phyloP scores from a whole-genome alignment of 2,888 invertebrate genomes.

The Agrotis ipsilon region DNA sequence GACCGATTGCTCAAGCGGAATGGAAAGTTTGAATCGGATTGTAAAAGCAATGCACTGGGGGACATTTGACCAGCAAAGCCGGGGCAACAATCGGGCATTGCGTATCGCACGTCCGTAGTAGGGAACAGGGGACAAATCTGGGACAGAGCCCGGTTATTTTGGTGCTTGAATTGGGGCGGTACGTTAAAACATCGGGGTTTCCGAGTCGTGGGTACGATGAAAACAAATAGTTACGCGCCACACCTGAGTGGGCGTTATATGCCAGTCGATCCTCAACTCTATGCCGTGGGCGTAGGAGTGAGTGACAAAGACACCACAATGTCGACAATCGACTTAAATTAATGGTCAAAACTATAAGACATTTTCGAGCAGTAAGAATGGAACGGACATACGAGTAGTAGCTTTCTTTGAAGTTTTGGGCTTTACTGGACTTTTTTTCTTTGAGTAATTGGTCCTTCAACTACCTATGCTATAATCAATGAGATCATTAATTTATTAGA shows the following conservation, averaged over 20 bases:
- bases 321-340: slow-evolving; percentile 69
- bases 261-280: slow-evolving; percentile 68
- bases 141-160: slow-evolving; percentile 86
- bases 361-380: slow-evolving; percentile 61
- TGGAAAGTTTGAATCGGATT: slow-evolving; percentile 53
- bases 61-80: slow-evolving; percentile 51
- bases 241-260: slow-evolving; percentile 79
- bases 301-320: slow-evolving; percentile 61
- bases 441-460: slow-evolving; percentile 21
- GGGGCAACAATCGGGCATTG: slow-evolving; percentile 65
- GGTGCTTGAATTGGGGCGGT: slow-evolving; percentile 86
- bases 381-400: slow-evolving; percentile 53
- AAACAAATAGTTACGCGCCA: slow-evolving; percentile 81
- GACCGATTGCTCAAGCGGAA: slow-evolving; percentile 55
- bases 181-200: slow-evolving; percentile 87
- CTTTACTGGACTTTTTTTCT: slow-evolving; percentile 53
- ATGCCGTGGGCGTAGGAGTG: slow-evolving; percentile 63
- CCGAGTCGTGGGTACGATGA: slow-evolving; percentile 76
- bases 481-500: slow-evolving; percentile 36
- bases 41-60: slow-evolving; percentile 54
- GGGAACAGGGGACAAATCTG: slow-evolving; percentile 79
- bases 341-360: slow-evolving; percentile 68
- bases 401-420: slow-evolving; percentile 47
- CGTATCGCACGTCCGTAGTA: slow-evolving; percentile 72
- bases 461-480: slow-evolving; percentile 24